Evolutionary conservation across 2,797 vertebrate species (phyloP), one percentile per base, ranked within the genome.

Genomic region (Molossus alvarezi): DNA sequence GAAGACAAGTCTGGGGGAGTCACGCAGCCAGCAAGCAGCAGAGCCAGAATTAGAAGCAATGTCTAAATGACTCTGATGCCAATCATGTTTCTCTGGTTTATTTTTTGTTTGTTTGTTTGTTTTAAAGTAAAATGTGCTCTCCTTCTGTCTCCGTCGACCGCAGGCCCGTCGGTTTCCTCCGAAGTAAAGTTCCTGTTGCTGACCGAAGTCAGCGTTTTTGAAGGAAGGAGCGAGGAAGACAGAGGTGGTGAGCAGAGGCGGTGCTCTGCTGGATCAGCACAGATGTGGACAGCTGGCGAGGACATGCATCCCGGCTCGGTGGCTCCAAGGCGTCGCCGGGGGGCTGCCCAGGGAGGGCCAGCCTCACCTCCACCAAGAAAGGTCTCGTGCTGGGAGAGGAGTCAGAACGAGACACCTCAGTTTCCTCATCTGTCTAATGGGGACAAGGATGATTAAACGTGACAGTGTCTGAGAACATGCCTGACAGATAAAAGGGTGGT

Each of bases 121-220:
- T 21, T 33, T 8, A 20, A 93, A 65, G 33, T 81, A 21, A 69
- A 88, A 81, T 14, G 7, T 91, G 76, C 48, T 85, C 15, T n/a
- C 67, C 37, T 67, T n/a, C 58, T 69, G 81, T 92, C 58, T 84
- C 33, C 88, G 25, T 14, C n/a, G 81, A 73, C 81, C 85, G 60
- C n/a, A 33, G 41, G 88, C 60, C 29, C 33, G 11, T 76, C 82
- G 1, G 53, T 84, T 75, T 75, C 88, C 90, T 82, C 79, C 90
- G 53, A 79, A 94, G 90, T 6, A 29, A 64, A 72, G 48, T 75
- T 92, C 92, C 75, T 83, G n/a, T 11, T 80, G 65, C n/a, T 1
- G 6, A 65, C 73, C 29, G 1, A 6, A 7, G 86, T 96, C 97
- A 97, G 97, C 96, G 85, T n/a, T 97, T 97, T 77, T 81, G 67